phyloP scores from a whole-genome alignment of 2,888 invertebrate species.

The Sarcophaga rosellei region DNA sequence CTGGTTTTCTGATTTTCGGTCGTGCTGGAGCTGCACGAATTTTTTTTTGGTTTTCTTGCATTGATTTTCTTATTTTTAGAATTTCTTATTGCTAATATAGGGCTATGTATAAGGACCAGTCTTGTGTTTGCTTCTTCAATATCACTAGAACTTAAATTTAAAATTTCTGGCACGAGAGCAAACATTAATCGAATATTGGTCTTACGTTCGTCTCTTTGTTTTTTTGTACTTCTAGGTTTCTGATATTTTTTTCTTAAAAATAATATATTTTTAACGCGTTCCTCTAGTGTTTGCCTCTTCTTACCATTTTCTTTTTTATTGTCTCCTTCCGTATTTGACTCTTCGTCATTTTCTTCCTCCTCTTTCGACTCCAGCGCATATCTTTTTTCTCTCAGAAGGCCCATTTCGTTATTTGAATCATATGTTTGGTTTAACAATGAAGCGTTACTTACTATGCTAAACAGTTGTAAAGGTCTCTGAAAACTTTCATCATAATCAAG shows the following conservation, averaged over 20 bases:
- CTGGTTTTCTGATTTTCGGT: not conserved
- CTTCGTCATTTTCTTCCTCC: not conserved
- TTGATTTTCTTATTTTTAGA: constrained; percentile 48
- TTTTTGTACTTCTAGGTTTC: constrained; percentile 54
- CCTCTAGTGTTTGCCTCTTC: constrained; percentile 6
- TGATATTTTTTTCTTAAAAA: constrained; percentile 53
- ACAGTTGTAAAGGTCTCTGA: constrained; percentile 70
- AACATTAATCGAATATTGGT: constrained; percentile 57
- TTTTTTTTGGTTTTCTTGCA: constrained; percentile 27
- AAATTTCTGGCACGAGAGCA: constrained; percentile 50
- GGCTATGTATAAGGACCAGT: constrained; percentile 76
- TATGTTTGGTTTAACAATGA: constrained; percentile 3
- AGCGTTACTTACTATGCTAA: constrained; percentile 74
- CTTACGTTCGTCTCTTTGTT: constrained; percentile 44
- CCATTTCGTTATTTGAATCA: not conserved
- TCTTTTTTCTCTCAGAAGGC: constrained; percentile 19
- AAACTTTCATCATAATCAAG: constrained; percentile 46
- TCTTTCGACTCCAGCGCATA: not conserved
- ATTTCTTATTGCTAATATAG: constrained; percentile 71
- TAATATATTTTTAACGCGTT: constrained; percentile 43
- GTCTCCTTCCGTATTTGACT: not conserved
- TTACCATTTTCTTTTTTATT: not conserved
- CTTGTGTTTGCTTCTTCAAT: constrained; percentile 79
- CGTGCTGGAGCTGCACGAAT: constrained; percentile 25
- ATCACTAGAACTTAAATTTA: constrained; percentile 69